Conservation (phyloP, 1,140 invertebrate genomes). For the Cotesia typhae region DNA sequence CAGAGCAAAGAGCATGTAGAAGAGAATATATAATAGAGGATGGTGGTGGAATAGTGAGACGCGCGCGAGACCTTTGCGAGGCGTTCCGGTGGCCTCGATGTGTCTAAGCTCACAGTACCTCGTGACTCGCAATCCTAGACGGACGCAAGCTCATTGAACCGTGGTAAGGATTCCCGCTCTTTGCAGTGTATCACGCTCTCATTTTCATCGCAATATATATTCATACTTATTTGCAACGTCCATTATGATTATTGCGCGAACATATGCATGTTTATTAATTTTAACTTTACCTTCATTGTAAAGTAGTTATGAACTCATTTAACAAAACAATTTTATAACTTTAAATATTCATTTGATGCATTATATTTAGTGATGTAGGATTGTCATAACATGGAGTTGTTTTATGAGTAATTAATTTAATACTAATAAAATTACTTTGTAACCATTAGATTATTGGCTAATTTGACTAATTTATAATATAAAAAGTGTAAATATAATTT, state of each 20-base stretch:
- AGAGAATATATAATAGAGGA: conserved; percentile 30
- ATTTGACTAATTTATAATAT: too few species aligned
- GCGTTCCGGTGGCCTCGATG: conserved; percentile 49
- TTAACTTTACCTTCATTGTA: too few species aligned
- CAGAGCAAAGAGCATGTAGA: conserved; percentile 25
- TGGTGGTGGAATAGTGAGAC: conserved; percentile 44
- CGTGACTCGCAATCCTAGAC: conserved; percentile 58
- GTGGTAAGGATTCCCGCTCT: conserved; percentile 37
- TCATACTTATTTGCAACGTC: conserved; percentile 14
- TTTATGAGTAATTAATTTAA: too few species aligned
- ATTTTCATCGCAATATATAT: conserved; percentile 14
- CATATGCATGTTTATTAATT: too few species aligned
- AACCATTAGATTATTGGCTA: too few species aligned
- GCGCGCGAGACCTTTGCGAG: conserved; percentile 44
- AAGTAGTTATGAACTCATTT: too few species aligned
- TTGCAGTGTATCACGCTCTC: conserved; percentile 24
- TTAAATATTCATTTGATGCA: too few species aligned
- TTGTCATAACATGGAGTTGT: not conserved
- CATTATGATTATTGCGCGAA: not conserved
- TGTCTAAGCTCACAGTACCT: conserved; percentile 58
- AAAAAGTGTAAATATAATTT: too few species aligned
- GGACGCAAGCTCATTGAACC: conserved; percentile 48
- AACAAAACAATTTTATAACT: too few species aligned
- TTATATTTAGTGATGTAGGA: too few species aligned
- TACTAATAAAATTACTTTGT: too few species aligned